Conservation (phyloP, 2,113 vertebrate genomes). For the Sprattus sprattus region DNA sequence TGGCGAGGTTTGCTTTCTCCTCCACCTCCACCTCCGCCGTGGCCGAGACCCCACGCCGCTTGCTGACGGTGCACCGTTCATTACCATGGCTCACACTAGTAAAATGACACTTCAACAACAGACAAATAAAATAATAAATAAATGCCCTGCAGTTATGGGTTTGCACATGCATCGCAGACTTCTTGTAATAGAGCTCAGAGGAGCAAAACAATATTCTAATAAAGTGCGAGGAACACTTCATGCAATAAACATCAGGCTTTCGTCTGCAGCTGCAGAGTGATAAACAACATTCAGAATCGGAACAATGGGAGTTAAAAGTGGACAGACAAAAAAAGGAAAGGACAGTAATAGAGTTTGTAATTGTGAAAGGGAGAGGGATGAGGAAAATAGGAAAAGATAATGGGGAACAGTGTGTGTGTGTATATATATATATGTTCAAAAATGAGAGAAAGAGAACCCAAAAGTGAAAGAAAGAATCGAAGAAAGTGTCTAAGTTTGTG, state of each 20-base stretch:
- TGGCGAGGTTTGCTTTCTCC: slow-evolving; percentile 36
- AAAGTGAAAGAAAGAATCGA: too few relatives aligned
- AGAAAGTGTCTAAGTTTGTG: too few relatives aligned
- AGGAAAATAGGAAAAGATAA: background rate
- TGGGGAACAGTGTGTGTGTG: too few relatives aligned
- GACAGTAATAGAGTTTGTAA: background rate
- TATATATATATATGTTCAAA: background rate
- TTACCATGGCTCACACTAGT: background rate
- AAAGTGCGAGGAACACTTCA: background rate
- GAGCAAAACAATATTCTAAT: background rate
- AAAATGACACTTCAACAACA: background rate
- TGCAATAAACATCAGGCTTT: background rate
- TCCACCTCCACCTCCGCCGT: slow-evolving; percentile 32
- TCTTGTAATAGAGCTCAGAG: background rate
- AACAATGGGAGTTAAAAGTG: background rate
- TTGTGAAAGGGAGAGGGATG: background rate
- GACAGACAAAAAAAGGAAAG: background rate
- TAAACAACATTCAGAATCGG: slow-evolving; percentile 45
- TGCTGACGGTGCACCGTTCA: background rate
- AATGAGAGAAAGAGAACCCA: background rate
- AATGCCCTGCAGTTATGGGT: background rate
- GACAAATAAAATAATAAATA: background rate
- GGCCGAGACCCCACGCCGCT: background rate
- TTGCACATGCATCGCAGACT: background rate
- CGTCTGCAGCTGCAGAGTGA: slow-evolving; percentile 32